Evolutionary conservation across 2,113 vertebrate genomes (phyloP).

Genomic region (Cebus imitator): DNA sequence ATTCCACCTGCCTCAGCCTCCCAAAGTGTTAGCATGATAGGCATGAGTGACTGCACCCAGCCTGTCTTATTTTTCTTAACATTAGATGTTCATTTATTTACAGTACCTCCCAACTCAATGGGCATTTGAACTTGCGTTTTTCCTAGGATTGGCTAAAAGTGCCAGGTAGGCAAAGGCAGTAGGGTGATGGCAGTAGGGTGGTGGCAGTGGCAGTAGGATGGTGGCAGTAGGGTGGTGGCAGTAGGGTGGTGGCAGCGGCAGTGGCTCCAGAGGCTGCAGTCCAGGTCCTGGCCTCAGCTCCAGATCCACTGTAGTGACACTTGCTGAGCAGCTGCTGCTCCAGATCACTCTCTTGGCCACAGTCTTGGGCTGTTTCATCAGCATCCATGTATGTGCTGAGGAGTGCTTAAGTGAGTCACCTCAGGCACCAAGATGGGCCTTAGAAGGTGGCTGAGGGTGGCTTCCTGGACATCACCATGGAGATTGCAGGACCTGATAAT

Average conservation of each 20-base stretch:
- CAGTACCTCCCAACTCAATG: background rate
- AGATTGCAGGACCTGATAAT: constrained; percentile 98
- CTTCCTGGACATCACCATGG: constrained; percentile 97
- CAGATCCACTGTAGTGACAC: constrained; percentile 88
- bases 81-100: background rate
- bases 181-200: too few species aligned
- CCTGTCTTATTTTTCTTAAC: background rate
- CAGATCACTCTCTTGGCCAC: constrained; percentile 89
- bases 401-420: constrained; percentile 98
- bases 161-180: too few species aligned
- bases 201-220: too few species aligned
- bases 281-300: constrained; percentile 54
- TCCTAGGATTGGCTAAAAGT: background rate
- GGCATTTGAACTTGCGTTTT: background rate
- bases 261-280: constrained; percentile 63
- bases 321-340: constrained; percentile 90
- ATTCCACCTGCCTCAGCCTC: too few species aligned
- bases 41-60: fast-evolving
- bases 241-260: background rate
- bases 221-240: too few species aligned
- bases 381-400: constrained; percentile 97
- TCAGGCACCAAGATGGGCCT: constrained; percentile 99
- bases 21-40: too few species aligned
- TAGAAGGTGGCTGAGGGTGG: constrained; percentile 98
- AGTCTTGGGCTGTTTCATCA: constrained; percentile 95